Evolutionary conservation across 2,113 vertebrate species (phyloP).

Genomic region (Colinus virginianus): DNA sequence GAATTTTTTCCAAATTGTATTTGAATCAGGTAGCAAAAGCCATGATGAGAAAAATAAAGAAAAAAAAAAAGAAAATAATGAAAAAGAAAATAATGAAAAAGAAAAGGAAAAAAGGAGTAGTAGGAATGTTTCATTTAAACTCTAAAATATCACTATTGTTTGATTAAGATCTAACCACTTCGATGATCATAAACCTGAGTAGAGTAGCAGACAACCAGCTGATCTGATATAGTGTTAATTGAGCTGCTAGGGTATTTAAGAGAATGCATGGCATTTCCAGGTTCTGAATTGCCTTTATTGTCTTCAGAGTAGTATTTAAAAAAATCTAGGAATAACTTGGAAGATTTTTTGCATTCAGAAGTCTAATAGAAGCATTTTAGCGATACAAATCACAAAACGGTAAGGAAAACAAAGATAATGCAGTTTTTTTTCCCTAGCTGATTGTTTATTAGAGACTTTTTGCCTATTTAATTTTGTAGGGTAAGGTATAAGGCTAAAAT

Average conservation of each 20-base stretch:
- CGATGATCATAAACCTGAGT: slow-evolving; percentile 11
- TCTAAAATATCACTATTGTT: background rate
- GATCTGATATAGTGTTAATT: slow-evolving; percentile 19
- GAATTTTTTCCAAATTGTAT: background rate
- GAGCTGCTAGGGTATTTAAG: background rate
- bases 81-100: background rate
- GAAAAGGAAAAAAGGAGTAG: too few relatives aligned
- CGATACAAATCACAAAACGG: background rate
- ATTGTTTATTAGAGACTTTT: background rate
- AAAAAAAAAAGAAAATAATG: background rate
- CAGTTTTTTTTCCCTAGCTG: background rate
- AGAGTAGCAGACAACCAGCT: background rate
- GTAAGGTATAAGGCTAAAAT: background rate
- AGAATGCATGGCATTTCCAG: background rate
- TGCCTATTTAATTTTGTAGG: background rate
- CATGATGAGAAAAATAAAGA: fast-evolving
- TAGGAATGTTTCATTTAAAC: background rate
- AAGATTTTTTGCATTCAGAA: background rate
- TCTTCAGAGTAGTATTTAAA: background rate
- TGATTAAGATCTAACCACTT: slow-evolving; percentile 29
- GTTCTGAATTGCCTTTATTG: background rate
- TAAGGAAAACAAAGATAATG: background rate
- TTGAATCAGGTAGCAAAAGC: slow-evolving; percentile 1
- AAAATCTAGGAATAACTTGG: background rate
- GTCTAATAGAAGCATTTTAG: background rate